A percentile compares a stretch with the other conserved stretches of the same genome.
These are phyloP conservation scores for Drosophila sucinea DNA, from an alignment of 1,140 invertebrate species.

Conservation along the genomic window DNA sequence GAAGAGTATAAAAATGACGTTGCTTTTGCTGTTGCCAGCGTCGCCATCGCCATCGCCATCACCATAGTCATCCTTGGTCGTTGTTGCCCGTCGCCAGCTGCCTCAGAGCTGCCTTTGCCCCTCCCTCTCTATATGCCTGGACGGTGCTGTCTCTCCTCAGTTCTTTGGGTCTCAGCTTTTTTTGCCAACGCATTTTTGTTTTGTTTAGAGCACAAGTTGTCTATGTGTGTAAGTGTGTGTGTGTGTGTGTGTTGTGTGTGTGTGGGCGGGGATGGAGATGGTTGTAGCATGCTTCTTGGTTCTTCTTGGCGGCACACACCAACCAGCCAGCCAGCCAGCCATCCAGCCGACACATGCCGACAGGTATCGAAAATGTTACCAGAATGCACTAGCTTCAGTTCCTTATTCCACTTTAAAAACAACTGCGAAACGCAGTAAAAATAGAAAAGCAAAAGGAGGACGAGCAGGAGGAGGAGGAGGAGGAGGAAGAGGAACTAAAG, in stretches of 20 bases:
- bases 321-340: constrained; percentile 24
- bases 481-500: constrained; percentile 32
- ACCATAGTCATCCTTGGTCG: constrained; percentile 40
- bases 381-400: constrained; percentile 47
- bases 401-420: constrained; percentile 4
- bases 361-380: constrained; percentile 60
- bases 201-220: constrained; percentile 76
- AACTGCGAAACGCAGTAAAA: not conserved
- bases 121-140: constrained; percentile 20
- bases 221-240: constrained; percentile 29
- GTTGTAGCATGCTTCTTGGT: constrained; percentile 61
- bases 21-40: constrained; percentile 70
- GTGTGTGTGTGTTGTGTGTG: constrained; percentile 26
- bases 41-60: constrained; percentile 57
- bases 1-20: constrained; percentile 60
- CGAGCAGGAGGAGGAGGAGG: not conserved
- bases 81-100: constrained; percentile 52
- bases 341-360: constrained; percentile 52
- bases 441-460: constrained; percentile 19
- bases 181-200: constrained; percentile 79
- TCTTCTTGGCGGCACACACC: constrained; percentile 30
- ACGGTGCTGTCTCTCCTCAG: constrained; percentile 2
- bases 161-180: constrained; percentile 43
- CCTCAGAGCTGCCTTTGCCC: constrained; percentile 21
- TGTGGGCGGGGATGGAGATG: constrained; percentile 8